A percentile compares a stretch with the other conserved stretches of the same genome.
These are phyloP conservation scores for Eupithecia subfuscata DNA, from an alignment of 2,888 invertebrate genomes.

Conservation along the genomic window DNA sequence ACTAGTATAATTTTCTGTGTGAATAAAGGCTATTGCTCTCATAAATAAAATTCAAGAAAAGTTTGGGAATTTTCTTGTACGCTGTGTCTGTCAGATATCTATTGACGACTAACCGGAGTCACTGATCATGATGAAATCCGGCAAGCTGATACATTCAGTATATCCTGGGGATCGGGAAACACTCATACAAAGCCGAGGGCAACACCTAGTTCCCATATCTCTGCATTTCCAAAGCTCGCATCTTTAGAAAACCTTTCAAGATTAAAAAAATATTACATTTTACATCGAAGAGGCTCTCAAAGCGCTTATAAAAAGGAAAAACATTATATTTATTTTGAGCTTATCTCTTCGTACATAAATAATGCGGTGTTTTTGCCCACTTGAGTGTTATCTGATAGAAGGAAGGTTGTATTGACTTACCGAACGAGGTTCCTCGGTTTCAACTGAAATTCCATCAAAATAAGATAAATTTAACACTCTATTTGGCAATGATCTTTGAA, in stretches of 20 bases:
- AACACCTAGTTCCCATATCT: background rate
- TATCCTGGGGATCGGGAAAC: too few species aligned
- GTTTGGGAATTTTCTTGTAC: too few species aligned
- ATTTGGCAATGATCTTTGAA: background rate
- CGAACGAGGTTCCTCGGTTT: background rate
- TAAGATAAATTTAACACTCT: background rate
- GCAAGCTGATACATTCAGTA: too few species aligned
- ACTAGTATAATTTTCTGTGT: too few species aligned
- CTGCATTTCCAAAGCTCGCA: background rate
- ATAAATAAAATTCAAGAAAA: too few species aligned
- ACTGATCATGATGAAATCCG: too few species aligned
- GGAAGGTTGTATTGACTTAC: conserved; percentile 1
- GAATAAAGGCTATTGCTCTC: too few species aligned
- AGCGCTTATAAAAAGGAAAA: conserved; percentile 10
- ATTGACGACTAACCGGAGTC: too few species aligned
- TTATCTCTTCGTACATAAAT: conserved; percentile 13
- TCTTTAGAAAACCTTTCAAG: conserved; percentile 6
- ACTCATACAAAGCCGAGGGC: background rate
- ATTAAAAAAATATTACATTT: conserved; percentile 13
- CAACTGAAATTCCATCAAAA: background rate
- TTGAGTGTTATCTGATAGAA: conserved; percentile 1
- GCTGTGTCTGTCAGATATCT: too few species aligned
- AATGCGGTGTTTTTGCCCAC: background rate
- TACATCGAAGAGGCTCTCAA: conserved; percentile 4
- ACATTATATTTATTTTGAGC: conserved; percentile 6